Percentiles rank a stretch among this genome's conserved stretches.
phyloP scores from a whole-genome alignment of 2,797 vertebrate genomes.

The Sitta carolinensis region DNA sequence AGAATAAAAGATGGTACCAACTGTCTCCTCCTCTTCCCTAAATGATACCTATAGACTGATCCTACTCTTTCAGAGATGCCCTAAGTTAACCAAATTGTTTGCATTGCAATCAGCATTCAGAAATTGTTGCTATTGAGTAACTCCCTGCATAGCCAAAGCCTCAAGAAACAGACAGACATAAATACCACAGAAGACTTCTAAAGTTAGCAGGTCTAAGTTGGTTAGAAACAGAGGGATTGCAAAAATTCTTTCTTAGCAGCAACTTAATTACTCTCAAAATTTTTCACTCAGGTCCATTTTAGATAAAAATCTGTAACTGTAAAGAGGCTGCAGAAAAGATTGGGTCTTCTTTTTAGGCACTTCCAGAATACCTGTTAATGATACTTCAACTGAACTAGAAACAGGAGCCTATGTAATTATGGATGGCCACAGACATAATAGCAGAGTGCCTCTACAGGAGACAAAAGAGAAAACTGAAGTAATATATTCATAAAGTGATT shows the following conservation, averaged over 20 bases:
- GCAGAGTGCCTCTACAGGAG: not conserved
- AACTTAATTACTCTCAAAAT: not conserved
- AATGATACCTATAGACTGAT: not conserved
- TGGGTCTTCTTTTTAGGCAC: not conserved
- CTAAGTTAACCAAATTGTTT: constrained; percentile 17
- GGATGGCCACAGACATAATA: not conserved
- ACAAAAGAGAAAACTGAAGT: not conserved
- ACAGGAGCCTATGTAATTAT: not conserved
- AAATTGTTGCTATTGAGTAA: constrained; percentile 26
- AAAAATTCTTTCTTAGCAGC: not conserved
- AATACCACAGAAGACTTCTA: not conserved
- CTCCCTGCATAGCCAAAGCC: constrained; percentile 16
- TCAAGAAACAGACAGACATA: constrained; percentile 28
- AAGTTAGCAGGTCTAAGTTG: not conserved
- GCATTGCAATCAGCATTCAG: constrained; percentile 10
- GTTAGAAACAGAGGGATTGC: not conserved
- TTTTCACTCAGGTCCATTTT: not conserved
- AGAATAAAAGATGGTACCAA: not conserved
- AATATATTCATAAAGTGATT: not conserved
- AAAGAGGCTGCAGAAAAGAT: not conserved
- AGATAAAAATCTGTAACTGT: not conserved
- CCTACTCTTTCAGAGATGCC: not conserved
- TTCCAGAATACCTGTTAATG: not conserved
- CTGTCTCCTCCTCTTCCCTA: not conserved
- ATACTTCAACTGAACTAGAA: not conserved